Evolutionary conservation across 2,797 vertebrate species (phyloP).

Genomic region (Meda fulgida): DNA sequence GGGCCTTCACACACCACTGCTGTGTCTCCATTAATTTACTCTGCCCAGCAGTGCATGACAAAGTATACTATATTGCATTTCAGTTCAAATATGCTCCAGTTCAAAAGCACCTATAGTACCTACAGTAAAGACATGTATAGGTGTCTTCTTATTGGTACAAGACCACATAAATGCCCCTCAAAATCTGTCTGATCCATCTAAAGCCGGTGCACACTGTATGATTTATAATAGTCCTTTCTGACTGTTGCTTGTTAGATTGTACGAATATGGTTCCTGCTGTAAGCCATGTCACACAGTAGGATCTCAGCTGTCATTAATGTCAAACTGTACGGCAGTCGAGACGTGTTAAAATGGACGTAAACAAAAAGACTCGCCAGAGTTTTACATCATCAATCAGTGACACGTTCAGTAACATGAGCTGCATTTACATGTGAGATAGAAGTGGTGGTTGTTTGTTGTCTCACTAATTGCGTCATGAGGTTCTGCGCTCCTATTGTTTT

Average conservation of each 20-base stretch:
- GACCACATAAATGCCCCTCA: neutral
- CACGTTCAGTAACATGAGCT: neutral
- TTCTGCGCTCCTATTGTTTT: neutral
- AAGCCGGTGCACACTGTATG: neutral
- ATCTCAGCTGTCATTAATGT: neutral
- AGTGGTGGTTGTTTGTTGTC: neutral
- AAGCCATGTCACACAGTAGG: neutral
- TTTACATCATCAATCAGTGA: no score
- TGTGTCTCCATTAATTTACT: constrained; percentile 28
- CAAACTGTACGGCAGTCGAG: neutral
- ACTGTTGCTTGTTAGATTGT: neutral
- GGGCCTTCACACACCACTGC: constrained; percentile 48
- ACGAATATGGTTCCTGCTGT: neutral
- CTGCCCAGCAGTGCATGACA: constrained; percentile 17
- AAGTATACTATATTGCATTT: constrained; percentile 47
- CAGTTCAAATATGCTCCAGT: constrained; percentile 38
- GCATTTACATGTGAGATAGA: neutral
- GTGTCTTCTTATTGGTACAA: neutral
- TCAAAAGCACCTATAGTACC: neutral
- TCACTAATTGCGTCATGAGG: neutral
- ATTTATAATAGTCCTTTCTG: neutral
- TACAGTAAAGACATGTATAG: neutral
- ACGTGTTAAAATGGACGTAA: neutral
- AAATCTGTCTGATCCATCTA: neutral
- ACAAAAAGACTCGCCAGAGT: no score